phyloP scores from a whole-genome alignment of 2,888 invertebrate species.

The Physocephala rufipes region DNA sequence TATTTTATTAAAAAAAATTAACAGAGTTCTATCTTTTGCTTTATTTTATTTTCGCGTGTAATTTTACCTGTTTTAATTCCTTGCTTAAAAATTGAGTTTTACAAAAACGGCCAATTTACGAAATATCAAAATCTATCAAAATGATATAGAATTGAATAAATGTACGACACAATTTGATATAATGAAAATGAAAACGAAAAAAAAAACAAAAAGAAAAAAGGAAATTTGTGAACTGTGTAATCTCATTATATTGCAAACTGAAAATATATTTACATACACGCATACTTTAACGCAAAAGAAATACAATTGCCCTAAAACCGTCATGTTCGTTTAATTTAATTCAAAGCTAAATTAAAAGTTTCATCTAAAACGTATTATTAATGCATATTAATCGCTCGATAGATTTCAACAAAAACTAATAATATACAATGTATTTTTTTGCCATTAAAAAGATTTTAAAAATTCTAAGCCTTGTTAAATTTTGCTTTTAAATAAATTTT shows the following conservation, averaged over 20 bases:
- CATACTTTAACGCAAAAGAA: neutral
- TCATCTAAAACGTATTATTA: neutral
- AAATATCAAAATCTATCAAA: conserved; percentile 7
- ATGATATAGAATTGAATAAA: neutral
- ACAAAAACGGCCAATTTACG: conserved; percentile 1
- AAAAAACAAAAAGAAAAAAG: no score
- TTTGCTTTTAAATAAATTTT: neutral
- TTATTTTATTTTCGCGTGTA: neutral
- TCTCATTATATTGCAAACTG: neutral
- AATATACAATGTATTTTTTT: no score
- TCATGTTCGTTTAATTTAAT: neutral
- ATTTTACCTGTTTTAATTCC: neutral
- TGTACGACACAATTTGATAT: neutral
- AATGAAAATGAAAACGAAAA: conserved; percentile 12
- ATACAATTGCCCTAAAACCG: neutral
- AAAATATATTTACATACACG: no score
- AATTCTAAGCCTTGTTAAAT: no score
- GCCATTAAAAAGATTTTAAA: no score
- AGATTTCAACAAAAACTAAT: no score
- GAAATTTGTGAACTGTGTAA: conserved; percentile 4
- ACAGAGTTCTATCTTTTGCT: neutral
- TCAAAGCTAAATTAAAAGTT: neutral
- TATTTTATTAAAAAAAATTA: neutral
- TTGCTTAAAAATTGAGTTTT: conserved; percentile 4
- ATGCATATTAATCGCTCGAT: conserved; percentile 5